A percentile compares a stretch with the other conserved stretches of the same genome.
Evolutionary conservation across 1,140 invertebrate genomes (phyloP).

Genomic region (Cydia amplana): DNA sequence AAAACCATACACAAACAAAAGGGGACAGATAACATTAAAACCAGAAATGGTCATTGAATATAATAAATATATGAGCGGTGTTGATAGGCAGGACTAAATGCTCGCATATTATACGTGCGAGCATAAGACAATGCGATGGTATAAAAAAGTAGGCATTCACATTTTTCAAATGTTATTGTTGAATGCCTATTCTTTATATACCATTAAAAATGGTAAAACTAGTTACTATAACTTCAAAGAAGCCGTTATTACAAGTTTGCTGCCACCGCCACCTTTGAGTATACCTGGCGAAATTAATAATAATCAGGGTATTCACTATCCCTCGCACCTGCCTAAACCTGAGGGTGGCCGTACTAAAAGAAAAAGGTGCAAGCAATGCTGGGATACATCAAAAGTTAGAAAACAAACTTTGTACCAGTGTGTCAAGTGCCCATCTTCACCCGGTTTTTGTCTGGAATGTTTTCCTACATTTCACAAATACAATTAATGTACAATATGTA

Average conservation of each 20-base stretch:
- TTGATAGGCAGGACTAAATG: slow-evolving; percentile 38
- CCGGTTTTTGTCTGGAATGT: slow-evolving; percentile 7
- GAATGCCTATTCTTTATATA: slow-evolving; percentile 28
- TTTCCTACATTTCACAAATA: slow-evolving; percentile 4
- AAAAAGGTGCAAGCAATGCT: slow-evolving; percentile 15
- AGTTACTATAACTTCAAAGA: neutral
- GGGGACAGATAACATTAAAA: slow-evolving; percentile 26
- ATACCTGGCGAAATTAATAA: neutral
- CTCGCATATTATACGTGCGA: slow-evolving; percentile 36
- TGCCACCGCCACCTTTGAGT: neutral
- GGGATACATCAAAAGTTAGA: slow-evolving; percentile 11
- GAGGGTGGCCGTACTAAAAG: neutral
- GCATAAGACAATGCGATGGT: slow-evolving; percentile 37
- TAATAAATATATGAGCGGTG: slow-evolving; percentile 36
- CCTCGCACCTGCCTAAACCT: slow-evolving; percentile 5
- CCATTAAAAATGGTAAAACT: neutral
- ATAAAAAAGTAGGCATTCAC: slow-evolving; percentile 38
- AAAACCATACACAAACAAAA: neutral
- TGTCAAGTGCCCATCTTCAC: neutral
- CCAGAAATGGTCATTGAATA: slow-evolving; percentile 33
- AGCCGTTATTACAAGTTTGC: neutral
- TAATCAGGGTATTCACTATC: slow-evolving; percentile 1
- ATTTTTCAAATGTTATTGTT: slow-evolving; percentile 2
- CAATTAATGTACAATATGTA: neutral
- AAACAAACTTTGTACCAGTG: neutral